phyloP scores from a whole-genome alignment of 2,797 vertebrate genomes.

The Aeoliscus strigatus region DNA sequence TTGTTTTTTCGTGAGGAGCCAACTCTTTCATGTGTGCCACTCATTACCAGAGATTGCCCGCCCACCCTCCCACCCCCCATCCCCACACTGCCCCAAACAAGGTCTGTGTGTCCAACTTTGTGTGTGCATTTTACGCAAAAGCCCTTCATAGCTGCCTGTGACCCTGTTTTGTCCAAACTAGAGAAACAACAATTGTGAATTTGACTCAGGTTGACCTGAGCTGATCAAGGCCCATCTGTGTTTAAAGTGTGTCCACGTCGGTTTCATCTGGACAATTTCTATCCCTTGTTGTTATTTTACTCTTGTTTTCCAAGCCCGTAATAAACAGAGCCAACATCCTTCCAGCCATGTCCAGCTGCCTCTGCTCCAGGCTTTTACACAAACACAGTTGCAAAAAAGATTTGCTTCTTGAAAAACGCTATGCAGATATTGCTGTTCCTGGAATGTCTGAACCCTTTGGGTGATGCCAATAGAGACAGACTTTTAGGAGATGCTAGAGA shows the following conservation, averaged over 20 bases:
- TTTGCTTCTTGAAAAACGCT: constrained; percentile 34
- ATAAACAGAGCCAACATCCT: constrained; percentile 38
- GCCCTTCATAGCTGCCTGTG: constrained; percentile 35
- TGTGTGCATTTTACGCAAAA: constrained; percentile 40
- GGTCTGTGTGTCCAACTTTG: constrained; percentile 35
- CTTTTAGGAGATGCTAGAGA: constrained; percentile 34
- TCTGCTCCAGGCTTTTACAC: constrained; percentile 46
- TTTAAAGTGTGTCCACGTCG: constrained; percentile 43
- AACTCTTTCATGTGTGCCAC: constrained; percentile 66
- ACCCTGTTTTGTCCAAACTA: constrained; percentile 58
- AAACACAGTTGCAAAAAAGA: constrained; percentile 44
- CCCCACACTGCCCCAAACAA: constrained; percentile 46
- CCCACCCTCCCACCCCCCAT: constrained; percentile 48
- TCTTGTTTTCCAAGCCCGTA: constrained; percentile 33
- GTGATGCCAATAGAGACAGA: constrained; percentile 32
- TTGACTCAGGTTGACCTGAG: constrained; percentile 52
- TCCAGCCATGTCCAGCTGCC: constrained; percentile 38
- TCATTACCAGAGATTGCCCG: constrained; percentile 58
- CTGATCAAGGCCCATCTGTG: constrained; percentile 35
- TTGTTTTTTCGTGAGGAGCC: constrained; percentile 57
- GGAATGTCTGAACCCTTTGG: constrained; percentile 34
- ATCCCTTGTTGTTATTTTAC: constrained; percentile 31
- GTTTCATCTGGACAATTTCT: constrained; percentile 42
- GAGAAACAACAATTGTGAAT: constrained; percentile 56
- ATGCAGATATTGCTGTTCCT: no score